Conservation (phyloP, 2,888 invertebrate genomes). For the Panorpa germanica region DNA sequence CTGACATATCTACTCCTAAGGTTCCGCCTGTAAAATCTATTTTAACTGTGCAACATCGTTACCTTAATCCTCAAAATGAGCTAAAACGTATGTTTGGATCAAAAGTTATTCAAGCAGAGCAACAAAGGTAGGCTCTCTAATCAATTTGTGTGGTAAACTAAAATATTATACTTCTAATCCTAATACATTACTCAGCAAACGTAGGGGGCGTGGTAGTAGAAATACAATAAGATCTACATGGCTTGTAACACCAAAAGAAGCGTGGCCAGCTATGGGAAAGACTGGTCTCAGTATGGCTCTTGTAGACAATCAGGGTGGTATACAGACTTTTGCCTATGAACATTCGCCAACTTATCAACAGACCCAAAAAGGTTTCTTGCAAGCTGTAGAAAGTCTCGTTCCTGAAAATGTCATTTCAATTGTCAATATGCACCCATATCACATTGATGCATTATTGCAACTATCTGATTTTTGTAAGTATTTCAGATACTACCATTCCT, state of each 20-base stretch:
- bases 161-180: constrained; percentile 3
- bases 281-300: constrained; percentile 54
- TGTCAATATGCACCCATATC: constrained; percentile 55
- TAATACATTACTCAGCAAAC: too few species aligned
- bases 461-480: constrained; percentile 54
- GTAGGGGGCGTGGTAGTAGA: constrained; percentile 26
- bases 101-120: constrained; percentile 51
- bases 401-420: constrained; percentile 61
- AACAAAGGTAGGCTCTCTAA: constrained; percentile 19
- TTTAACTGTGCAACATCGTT: constrained; percentile 43
- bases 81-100: constrained; percentile 65
- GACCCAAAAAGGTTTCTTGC: constrained; percentile 52
- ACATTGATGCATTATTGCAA: constrained; percentile 64
- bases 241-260: constrained; percentile 48
- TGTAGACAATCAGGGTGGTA: constrained; percentile 24
- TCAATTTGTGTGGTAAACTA: neutral
- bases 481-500: too few species aligned
- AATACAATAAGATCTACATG: constrained; percentile 41
- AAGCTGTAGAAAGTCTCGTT: constrained; percentile 60
- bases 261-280: constrained; percentile 51
- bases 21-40: constrained; percentile 24
- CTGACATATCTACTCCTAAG: constrained; percentile 13
- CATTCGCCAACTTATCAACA: constrained; percentile 56
- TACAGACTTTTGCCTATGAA: constrained; percentile 39
- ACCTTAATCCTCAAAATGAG: constrained; percentile 64